These are phyloP conservation scores for Collichthys lucidus DNA, from an alignment of 2,113 vertebrate genomes.

Conservation along the genomic window DNA sequence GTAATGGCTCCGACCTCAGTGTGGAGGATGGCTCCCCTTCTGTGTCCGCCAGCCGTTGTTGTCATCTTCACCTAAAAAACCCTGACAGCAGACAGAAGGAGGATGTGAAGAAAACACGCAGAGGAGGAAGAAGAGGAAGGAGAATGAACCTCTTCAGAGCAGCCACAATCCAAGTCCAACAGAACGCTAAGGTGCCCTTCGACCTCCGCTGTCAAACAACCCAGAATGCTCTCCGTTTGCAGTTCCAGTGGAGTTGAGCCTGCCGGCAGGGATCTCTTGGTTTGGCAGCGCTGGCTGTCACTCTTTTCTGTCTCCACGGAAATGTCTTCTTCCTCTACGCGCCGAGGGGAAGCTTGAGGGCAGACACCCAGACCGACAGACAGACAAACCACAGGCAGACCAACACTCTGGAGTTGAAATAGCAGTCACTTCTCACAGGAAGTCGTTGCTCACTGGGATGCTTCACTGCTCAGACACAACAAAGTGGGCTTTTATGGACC, in stretches of 20 bases:
- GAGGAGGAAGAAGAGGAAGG: neutral
- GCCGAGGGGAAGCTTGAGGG: slow-evolving; percentile 64
- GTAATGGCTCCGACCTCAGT: slow-evolving; percentile 66
- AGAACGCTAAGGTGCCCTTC: slow-evolving; percentile 34
- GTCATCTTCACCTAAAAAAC: slow-evolving; percentile 37
- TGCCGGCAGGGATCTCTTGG: slow-evolving; percentile 42
- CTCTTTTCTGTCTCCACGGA: slow-evolving; percentile 63
- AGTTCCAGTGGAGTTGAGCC: slow-evolving; percentile 34
- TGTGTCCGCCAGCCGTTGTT: slow-evolving; percentile 40
- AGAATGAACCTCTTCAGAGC: slow-evolving; percentile 18
- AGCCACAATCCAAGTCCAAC: slow-evolving; percentile 11
- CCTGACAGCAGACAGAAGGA: slow-evolving; percentile 31
- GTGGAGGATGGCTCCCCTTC: slow-evolving; percentile 58
- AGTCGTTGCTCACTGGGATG: slow-evolving; percentile 73
- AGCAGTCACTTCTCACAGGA: slow-evolving; percentile 77
- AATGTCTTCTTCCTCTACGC: slow-evolving; percentile 71
- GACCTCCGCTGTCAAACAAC: slow-evolving; percentile 46
- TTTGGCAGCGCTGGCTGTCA: slow-evolving; percentile 66
- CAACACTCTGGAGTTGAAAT: slow-evolving; percentile 65
- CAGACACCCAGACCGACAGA: slow-evolving; percentile 69
- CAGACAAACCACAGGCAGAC: slow-evolving; percentile 74
- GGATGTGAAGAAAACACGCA: slow-evolving; percentile 11
- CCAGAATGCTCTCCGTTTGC: slow-evolving; percentile 49
- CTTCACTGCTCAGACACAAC: slow-evolving; percentile 79
- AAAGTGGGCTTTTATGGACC: slow-evolving; percentile 71